Conservation (phyloP, 2,888 invertebrate genomes). For the Leptopilina syphax region DNA sequence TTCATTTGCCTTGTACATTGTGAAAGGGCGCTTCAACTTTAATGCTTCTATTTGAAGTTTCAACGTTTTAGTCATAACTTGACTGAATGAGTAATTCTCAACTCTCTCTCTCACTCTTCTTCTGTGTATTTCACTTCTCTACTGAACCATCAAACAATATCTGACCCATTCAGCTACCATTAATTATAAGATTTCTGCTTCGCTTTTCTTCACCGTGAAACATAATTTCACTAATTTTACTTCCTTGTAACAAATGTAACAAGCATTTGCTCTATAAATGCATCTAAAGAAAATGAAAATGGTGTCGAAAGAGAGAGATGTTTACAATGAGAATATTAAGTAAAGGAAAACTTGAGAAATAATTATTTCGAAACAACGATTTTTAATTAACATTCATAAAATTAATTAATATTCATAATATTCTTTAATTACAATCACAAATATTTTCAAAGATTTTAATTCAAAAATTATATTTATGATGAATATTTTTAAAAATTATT, state of each 20-base stretch:
- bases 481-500: too few relatives aligned
- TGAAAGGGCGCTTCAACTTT: conserved; percentile 18
- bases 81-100: conserved; percentile 20
- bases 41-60: conserved; percentile 32
- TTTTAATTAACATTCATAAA: too few relatives aligned
- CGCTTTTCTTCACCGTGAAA: neutral
- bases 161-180: conserved; percentile 7
- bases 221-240: neutral
- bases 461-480: too few relatives aligned
- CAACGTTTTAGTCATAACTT: conserved; percentile 31
- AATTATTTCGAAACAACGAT: too few relatives aligned
- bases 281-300: neutral
- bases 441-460: too few relatives aligned
- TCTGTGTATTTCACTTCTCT: too few relatives aligned
- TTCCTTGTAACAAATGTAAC: neutral
- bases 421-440: too few relatives aligned
- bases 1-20: conserved; percentile 29
- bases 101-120: neutral
- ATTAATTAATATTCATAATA: too few relatives aligned
- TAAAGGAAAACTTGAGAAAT: too few relatives aligned
- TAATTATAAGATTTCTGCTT: neutral
- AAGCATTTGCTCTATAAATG: neutral
- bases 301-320: too few relatives aligned
- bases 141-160: conserved; percentile 16
- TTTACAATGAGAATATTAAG: neutral